These are phyloP conservation scores for Drosophila mayri DNA, from an alignment of 1,140 invertebrate species.

Conservation along the genomic window DNA sequence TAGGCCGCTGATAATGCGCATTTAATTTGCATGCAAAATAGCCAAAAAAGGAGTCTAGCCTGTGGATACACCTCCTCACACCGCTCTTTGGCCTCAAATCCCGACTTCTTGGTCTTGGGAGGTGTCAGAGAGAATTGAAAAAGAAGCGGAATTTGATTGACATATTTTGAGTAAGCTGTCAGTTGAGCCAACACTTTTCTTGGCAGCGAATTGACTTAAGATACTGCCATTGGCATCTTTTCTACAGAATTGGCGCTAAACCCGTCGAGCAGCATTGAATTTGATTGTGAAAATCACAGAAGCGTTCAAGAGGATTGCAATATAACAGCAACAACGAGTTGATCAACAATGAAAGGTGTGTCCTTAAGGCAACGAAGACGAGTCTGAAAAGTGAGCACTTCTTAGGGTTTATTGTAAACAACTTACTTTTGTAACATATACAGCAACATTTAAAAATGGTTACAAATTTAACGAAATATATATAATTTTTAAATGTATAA, in stretches of 20 bases:
- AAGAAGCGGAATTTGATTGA: slow-evolving; percentile 64
- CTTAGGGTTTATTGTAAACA: not conserved
- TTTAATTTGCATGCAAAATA: slow-evolving; percentile 75
- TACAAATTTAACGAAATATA: not conserved
- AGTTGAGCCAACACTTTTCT: slow-evolving; percentile 54
- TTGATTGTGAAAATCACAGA: slow-evolving; percentile 63
- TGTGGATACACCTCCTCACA: slow-evolving; percentile 14
- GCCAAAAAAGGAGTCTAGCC: slow-evolving; percentile 35
- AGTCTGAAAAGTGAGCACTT: slow-evolving; percentile 34
- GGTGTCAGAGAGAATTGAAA: not conserved
- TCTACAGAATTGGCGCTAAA: slow-evolving; percentile 45
- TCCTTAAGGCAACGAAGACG: slow-evolving; percentile 21
- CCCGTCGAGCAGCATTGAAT: slow-evolving; percentile 51
- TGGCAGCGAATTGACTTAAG: slow-evolving; percentile 33
- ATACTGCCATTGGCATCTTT: slow-evolving; percentile 48
- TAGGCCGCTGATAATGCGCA: slow-evolving; percentile 57
- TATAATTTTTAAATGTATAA: too few relatives aligned
- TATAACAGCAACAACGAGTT: slow-evolving; percentile 8
- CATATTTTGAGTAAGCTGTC: slow-evolving; percentile 79
- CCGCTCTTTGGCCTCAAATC: slow-evolving; percentile 23
- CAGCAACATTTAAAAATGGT: not conserved
- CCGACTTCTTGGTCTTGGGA: slow-evolving; percentile 12
- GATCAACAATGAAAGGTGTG: slow-evolving; percentile 28
- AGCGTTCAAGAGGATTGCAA: slow-evolving; percentile 46
- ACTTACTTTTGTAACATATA: too few relatives aligned